These are phyloP conservation scores for Laspeyria flexula DNA, from an alignment of 2,888 invertebrate genomes.

Conservation along the genomic window DNA sequence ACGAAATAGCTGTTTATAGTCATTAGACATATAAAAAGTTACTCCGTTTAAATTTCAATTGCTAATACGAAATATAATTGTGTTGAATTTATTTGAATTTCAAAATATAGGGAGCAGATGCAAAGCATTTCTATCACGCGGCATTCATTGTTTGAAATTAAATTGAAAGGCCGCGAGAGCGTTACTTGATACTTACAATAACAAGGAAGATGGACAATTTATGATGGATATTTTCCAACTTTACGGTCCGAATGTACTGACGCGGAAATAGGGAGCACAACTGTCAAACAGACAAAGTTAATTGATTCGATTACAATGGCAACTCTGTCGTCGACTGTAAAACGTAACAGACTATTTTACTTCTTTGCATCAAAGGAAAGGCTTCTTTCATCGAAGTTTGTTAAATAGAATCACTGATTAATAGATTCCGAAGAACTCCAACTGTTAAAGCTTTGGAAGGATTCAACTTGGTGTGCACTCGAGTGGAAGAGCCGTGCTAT, in stretches of 20 bases:
- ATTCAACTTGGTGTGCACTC: conserved; percentile 51
- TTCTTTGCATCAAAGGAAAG: conserved; percentile 57
- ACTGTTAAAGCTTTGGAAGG: conserved; percentile 49
- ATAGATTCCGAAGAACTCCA: conserved; percentile 51
- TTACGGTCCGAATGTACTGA: conserved; percentile 45
- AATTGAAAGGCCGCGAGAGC: conserved; percentile 22
- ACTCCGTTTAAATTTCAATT: background rate
- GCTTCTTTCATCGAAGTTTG: conserved; percentile 54
- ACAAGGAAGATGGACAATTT: conserved; percentile 40
- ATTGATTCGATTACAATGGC: conserved; percentile 57
- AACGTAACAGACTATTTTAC: conserved; percentile 56
- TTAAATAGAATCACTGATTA: conserved; percentile 60
- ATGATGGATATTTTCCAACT: conserved; percentile 48
- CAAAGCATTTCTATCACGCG: conserved; percentile 12
- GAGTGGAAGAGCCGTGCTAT: conserved; percentile 45
- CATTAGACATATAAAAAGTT: background rate
- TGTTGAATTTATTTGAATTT: background rate
- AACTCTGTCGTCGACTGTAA: conserved; percentile 38
- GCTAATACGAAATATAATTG: background rate
- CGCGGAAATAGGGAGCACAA: conserved; percentile 49
- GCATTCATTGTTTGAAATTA: conserved; percentile 27
- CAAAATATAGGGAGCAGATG: conserved; percentile 16
- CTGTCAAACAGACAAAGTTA: conserved; percentile 60
- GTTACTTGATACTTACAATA: conserved; percentile 33
- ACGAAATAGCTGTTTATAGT: no score